phyloP scores from a whole-genome alignment of 2,888 invertebrate species.

The Zygaena filipendulae region DNA sequence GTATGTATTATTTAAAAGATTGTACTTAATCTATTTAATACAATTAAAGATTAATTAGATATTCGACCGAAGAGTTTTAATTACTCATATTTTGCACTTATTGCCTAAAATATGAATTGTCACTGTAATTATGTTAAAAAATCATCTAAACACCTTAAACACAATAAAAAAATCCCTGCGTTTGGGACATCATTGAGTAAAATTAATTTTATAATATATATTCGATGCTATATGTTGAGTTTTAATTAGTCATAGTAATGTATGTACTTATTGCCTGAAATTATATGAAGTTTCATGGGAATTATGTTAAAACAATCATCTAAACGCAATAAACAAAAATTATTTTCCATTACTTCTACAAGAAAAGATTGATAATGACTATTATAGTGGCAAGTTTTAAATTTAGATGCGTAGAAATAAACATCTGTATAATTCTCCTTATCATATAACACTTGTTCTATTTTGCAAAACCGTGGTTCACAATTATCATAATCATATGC shows the following conservation, averaged over 20 bases:
- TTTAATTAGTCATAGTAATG: neutral
- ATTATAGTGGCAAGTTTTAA: slow-evolving; percentile 4
- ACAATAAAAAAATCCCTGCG: no score
- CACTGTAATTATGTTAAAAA: no score
- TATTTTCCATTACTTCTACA: slow-evolving; percentile 2
- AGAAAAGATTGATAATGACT: slow-evolving; percentile 2
- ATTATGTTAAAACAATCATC: slow-evolving; percentile 3
- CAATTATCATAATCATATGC: slow-evolving; percentile 1
- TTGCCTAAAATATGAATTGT: no score
- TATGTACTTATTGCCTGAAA: slow-evolving; percentile 1
- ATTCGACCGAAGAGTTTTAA: no score
- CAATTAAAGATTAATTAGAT: no score
- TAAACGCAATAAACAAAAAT: slow-evolving; percentile 1
- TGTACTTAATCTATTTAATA: no score
- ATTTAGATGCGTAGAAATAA: slow-evolving; percentile 3
- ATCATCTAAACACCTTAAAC: no score
- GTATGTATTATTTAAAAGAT: no score
- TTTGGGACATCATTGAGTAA: no score
- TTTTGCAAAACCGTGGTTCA: slow-evolving; percentile 3
- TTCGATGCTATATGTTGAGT: no score
- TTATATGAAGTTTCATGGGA: slow-evolving; percentile 1
- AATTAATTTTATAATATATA: no score
- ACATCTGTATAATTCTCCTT: slow-evolving; percentile 2
- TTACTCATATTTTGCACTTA: no score
- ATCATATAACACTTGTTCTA: slow-evolving; percentile 2